Conservation (phyloP, 2,888 invertebrate species). For the Drosophila gaucha region DNA sequence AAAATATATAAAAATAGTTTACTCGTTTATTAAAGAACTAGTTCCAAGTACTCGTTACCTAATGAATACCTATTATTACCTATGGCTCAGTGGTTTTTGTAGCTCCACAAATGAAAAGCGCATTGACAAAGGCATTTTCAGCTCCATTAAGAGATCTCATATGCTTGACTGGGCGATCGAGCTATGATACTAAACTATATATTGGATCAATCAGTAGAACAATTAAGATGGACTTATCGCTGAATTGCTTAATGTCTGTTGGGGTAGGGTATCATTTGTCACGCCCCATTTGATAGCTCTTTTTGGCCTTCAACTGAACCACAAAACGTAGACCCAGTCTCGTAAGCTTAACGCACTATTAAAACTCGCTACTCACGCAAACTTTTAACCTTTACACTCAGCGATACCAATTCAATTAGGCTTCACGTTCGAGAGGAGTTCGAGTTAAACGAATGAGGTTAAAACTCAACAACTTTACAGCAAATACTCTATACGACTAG, state of each 20-base stretch:
- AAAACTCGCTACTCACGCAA: constrained; percentile 3
- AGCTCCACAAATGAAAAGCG: not conserved
- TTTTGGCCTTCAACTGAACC: not conserved
- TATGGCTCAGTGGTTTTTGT: no score
- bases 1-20: not conserved
- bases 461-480: constrained; percentile 5
- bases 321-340: not conserved
- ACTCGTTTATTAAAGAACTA: not conserved
- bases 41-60: not conserved
- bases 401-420: constrained; percentile 3
- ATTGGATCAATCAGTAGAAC: not conserved
- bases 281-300: not conserved
- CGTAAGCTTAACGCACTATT: not conserved
- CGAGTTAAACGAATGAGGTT: not conserved
- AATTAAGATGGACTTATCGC: not conserved
- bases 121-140: not conserved
- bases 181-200: not conserved
- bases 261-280: no score
- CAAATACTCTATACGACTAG: not conserved
- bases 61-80: not conserved
- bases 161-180: constrained; percentile 1
- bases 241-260: not conserved
- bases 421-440: constrained; percentile 1
- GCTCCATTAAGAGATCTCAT: not conserved
- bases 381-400: constrained; percentile 9